phyloP scores from a whole-genome alignment of 2,888 invertebrate genomes.

The Rhagophthalmus giganteus region DNA sequence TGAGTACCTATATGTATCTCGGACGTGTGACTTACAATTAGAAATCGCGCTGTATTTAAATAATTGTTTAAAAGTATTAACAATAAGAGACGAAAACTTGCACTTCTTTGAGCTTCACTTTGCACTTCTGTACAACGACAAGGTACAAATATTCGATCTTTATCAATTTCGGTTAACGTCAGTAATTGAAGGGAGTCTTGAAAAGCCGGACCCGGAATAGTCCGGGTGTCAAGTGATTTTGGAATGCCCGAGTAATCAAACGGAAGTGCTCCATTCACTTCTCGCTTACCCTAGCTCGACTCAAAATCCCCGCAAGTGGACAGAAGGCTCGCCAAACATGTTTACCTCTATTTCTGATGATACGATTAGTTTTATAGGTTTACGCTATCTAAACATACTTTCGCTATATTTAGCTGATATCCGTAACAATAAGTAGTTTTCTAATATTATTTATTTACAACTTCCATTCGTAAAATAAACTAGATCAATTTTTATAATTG shows the following conservation, averaged over 20 bases:
- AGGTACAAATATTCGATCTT: conserved; percentile 13
- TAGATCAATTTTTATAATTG: no score
- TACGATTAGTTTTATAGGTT: no score
- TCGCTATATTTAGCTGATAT: no score
- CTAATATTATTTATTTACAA: no score
- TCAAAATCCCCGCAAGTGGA: conserved; percentile 31
- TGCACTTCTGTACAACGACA: neutral
- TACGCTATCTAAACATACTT: no score
- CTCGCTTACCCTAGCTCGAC: conserved; percentile 29
- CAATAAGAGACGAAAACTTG: no score
- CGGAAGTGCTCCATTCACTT: conserved; percentile 35
- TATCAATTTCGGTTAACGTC: conserved; percentile 22
- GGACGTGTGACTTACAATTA: no score
- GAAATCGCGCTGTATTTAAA: no score
- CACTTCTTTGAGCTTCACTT: neutral
- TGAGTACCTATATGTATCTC: neutral
- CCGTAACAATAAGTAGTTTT: no score
- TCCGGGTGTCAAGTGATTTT: conserved; percentile 35
- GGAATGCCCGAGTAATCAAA: conserved; percentile 33
- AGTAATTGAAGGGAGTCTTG: conserved; percentile 23
- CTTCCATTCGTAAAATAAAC: no score
- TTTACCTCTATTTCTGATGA: no score
- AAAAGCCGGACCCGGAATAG: conserved; percentile 20
- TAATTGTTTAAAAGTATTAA: no score
- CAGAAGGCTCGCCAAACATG: conserved; percentile 12